phyloP scores from a whole-genome alignment of 2,113 vertebrate species.

The Colaptes auratus region DNA sequence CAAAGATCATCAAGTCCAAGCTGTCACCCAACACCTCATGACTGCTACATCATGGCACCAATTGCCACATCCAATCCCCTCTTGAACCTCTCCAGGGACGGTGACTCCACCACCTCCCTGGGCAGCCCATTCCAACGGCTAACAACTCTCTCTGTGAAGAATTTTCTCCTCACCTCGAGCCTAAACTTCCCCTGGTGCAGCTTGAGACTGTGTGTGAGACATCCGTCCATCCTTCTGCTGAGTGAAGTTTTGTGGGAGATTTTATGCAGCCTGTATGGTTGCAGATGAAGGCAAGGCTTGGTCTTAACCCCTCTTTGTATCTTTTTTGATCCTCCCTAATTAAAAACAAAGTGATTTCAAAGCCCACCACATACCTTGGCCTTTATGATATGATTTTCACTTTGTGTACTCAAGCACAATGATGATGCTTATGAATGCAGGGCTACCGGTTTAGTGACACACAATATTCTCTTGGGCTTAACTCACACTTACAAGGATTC shows the following conservation, averaged over 20 bases:
- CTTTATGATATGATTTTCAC: background rate
- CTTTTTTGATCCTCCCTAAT: background rate
- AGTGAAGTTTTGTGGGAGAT: background rate
- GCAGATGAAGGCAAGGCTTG: background rate
- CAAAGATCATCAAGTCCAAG: too few relatives aligned
- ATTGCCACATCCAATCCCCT: too few relatives aligned
- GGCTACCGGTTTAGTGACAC: background rate
- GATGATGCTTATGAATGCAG: background rate
- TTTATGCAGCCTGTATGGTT: background rate
- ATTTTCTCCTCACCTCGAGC: too few relatives aligned
- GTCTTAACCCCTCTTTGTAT: background rate
- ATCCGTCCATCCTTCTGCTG: background rate
- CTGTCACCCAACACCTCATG: too few relatives aligned
- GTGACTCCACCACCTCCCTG: too few relatives aligned
- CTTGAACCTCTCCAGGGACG: too few relatives aligned
- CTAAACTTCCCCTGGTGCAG: too few relatives aligned
- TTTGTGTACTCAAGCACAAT: background rate
- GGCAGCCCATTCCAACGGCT: too few relatives aligned
- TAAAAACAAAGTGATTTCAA: background rate
- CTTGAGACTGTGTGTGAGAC: too few relatives aligned
- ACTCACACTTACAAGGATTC: slow-evolving; percentile 14
- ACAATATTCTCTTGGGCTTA: background rate
- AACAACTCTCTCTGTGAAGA: too few relatives aligned
- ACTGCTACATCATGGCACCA: too few relatives aligned
- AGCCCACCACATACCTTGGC: background rate